phyloP scores from a whole-genome alignment of 92 coral and sea anemone species.

The Porites cylindrica region DNA sequence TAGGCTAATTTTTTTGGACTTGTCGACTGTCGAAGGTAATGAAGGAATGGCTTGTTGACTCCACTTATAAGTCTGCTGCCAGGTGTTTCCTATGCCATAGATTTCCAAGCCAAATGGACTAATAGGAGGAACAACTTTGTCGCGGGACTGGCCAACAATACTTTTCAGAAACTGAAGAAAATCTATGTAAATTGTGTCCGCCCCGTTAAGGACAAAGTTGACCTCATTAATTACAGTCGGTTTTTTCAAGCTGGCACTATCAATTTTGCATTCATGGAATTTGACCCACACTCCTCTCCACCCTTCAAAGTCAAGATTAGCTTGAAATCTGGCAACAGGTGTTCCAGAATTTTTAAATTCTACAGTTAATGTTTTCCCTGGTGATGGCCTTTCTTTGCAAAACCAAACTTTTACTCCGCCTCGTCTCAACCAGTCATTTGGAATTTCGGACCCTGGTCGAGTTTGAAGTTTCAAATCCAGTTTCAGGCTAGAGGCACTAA shows the following conservation, averaged over 20 bases:
- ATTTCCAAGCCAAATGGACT: slow-evolving; percentile 32
- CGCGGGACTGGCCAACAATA: slow-evolving; percentile 64
- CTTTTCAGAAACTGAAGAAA: slow-evolving; percentile 37
- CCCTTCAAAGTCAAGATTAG: slow-evolving; percentile 51
- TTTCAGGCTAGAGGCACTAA: neutral
- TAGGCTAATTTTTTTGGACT: neutral
- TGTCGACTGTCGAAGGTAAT: neutral
- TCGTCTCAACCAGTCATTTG: neutral
- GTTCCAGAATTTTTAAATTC: neutral
- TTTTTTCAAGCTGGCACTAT: neutral
- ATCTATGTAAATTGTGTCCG: slow-evolving; percentile 61
- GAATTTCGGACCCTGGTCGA: neutral
- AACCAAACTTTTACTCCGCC: slow-evolving; percentile 79
- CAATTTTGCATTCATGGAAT: slow-evolving; percentile 44
- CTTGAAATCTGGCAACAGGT: slow-evolving; percentile 2
- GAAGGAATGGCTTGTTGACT: slow-evolving; percentile 23
- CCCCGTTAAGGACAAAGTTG: neutral
- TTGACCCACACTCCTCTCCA: slow-evolving; percentile 74
- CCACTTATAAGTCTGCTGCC: slow-evolving; percentile 76
- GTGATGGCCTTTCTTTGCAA: slow-evolving; percentile 30
- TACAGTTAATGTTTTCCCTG: slow-evolving; percentile 7
- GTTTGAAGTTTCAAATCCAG: neutral
- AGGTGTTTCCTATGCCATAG: slow-evolving; percentile 25
- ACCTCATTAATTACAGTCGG: neutral
- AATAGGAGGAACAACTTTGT: slow-evolving; percentile 71